Evolutionary conservation across 92 coral and sea anemone species (phyloP), one percentile per base, ranked within the genome.

Genomic region (Pocillopora meandrina): DNA sequence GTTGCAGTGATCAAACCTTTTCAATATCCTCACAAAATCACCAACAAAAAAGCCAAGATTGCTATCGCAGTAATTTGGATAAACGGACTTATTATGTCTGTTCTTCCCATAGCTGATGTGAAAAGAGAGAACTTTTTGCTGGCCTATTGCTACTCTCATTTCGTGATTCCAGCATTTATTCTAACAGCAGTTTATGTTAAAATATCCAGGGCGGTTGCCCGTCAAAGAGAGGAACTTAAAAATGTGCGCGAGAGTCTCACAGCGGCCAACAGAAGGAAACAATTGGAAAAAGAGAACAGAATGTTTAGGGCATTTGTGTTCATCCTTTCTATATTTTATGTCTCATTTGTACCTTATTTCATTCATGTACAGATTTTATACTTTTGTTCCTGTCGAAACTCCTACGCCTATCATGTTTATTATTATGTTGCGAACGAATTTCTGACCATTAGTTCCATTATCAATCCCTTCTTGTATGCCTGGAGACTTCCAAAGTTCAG

Each of bases 391-490:
- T 72, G 79, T 21, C 71, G 86, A 33, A 61, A 5, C 55, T 72
- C 86, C 17, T 64, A 33, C 56, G 78, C 86, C 1, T 42, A 71
- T 49, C 2, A 20, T 36, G 31, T 61, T 17, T 74, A 58, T 59
- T 23, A 57, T 33, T 47, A n/a, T 19, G 56, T 82, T 12, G 72
- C 79, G 4, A 82, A 82, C 62, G 86, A 74, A 20, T 73, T 82
- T 23, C 60, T 82, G 1, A 60, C 86, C 5, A 47, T 82, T 15
- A 82, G 79, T 21, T 82, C 86, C 17, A 16, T 61, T 70, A 52
- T 82, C 11, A 79, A 82, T 75, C 86, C 86, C 1, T 82, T 82
- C 72, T 36, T 82, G 86, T 82, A 82, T 18, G 86, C 86, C 11
- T 82, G 86, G 86, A 82, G 86, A 55, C 68, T 82, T 42, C 79